Conservation (phyloP, 1,140 invertebrate species). For the Chionoecetes opilio region DNA sequence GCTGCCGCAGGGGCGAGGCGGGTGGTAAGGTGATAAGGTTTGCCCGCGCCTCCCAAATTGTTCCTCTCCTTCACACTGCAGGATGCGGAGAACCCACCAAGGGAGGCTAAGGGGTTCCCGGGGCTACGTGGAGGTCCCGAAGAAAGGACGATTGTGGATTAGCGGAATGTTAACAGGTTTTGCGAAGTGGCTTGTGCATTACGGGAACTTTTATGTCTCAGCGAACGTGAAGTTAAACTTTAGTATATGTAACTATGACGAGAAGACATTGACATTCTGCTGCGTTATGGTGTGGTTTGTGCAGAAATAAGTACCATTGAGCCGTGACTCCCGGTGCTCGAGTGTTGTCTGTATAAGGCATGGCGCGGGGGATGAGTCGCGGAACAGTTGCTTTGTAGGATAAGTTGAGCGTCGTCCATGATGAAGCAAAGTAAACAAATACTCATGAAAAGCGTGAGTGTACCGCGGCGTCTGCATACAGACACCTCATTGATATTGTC, state of each 20-base stretch:
- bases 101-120: too few relatives aligned
- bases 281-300: neutral
- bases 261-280: neutral
- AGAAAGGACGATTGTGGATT: neutral
- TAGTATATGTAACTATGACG: neutral
- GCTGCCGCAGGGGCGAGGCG: neutral
- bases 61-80: neutral
- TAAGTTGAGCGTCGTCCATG: constrained; percentile 1
- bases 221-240: neutral
- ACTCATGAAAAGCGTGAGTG: neutral
- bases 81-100: neutral
- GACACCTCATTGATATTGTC: neutral
- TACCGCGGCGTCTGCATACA: neutral
- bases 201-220: too few relatives aligned
- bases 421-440: neutral
- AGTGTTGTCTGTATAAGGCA: neutral
- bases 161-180: too few relatives aligned
- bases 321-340: neutral
- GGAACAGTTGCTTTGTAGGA: neutral
- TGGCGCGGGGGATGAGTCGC: neutral
- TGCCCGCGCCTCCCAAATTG: neutral
- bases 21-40: neutral
- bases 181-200: too few relatives aligned
- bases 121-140: too few relatives aligned
- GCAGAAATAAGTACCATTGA: neutral